Evolutionary conservation across 1,140 invertebrate genomes (phyloP).

Genomic region (Sipha flava): DNA sequence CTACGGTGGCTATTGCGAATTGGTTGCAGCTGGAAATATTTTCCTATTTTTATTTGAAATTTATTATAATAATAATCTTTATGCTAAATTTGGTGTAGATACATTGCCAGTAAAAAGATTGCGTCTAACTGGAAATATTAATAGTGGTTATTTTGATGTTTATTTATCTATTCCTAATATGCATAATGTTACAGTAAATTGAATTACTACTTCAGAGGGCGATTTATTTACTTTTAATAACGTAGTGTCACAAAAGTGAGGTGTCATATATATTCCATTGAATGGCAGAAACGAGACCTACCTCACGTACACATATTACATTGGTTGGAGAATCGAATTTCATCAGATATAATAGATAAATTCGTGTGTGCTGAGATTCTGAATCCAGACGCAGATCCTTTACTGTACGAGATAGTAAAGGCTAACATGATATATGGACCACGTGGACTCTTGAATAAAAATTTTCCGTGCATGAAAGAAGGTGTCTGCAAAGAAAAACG

Average conservation of each 20-base stretch:
- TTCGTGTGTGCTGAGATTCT: not conserved
- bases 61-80: not conserved
- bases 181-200: no score
- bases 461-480: constrained; percentile 42
- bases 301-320: no score
- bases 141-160: no score
- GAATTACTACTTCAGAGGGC: no score
- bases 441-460: not conserved
- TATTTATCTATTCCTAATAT: no score
- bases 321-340: no score
- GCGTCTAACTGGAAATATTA: no score
- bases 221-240: no score
- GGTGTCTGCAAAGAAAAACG: constrained; percentile 42
- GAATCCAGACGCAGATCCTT: not conserved
- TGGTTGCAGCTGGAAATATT: not conserved
- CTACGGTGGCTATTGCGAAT: not conserved
- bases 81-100: not conserved
- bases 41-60: no score
- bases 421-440: not conserved
- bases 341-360: not conserved
- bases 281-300: no score
- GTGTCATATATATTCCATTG: no score
- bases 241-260: no score
- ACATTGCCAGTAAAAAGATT: not conserved
- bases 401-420: not conserved